Conservation (phyloP, 1,140 invertebrate species). For the Halictus rubicundus region DNA sequence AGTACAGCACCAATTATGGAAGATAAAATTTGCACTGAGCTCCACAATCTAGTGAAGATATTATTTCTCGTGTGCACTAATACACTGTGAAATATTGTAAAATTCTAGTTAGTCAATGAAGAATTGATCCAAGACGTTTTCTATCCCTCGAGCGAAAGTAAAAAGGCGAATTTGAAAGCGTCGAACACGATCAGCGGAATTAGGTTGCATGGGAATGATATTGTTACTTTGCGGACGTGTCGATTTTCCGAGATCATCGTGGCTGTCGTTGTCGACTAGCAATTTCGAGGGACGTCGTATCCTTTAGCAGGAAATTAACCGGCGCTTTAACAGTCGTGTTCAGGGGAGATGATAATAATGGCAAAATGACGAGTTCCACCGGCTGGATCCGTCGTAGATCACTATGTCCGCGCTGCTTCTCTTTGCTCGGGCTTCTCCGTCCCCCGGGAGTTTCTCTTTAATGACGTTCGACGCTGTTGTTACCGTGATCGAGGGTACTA, state of each 20-base stretch:
- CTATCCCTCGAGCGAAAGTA: background rate
- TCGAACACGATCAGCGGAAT: background rate
- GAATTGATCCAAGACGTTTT: no score
- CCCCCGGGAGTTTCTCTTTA: constrained; percentile 59
- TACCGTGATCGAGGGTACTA: background rate
- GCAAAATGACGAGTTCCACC: constrained; percentile 47
- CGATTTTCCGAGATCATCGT: background rate
- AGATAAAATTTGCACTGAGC: no score
- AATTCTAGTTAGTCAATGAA: no score
- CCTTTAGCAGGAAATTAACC: constrained; percentile 11
- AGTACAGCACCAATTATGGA: no score
- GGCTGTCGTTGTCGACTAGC: background rate
- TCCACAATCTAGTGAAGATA: no score
- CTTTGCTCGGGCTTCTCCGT: background rate
- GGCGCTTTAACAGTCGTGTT: constrained; percentile 11
- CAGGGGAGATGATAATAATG: constrained; percentile 24
- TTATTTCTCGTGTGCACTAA: no score
- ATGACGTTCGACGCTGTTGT: constrained; percentile 24
- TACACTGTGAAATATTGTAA: no score
- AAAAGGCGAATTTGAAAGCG: background rate
- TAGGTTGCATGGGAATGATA: background rate
- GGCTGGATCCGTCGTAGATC: constrained; percentile 33
- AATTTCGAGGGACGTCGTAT: background rate
- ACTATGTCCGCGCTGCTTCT: constrained; percentile 1
- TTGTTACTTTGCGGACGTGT: background rate